These are phyloP conservation scores for Sander lucioperca DNA, from an alignment of 2,113 vertebrate genomes.

Conservation along the genomic window DNA sequence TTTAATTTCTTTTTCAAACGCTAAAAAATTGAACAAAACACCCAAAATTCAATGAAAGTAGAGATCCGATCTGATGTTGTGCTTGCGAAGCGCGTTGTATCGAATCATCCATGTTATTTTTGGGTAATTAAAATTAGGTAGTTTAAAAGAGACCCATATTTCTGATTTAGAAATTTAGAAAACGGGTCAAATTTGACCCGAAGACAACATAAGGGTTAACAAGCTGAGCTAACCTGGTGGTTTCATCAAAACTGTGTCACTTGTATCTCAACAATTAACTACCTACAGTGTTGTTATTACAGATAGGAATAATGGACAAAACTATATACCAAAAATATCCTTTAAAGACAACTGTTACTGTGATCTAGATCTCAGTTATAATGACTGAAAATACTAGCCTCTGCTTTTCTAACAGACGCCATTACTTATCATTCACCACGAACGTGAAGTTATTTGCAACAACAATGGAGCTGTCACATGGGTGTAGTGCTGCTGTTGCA, in stretches of 20 bases:
- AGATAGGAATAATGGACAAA: background rate
- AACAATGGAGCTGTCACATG: slow-evolving; percentile 57
- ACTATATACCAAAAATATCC: background rate
- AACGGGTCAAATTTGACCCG: too few relatives aligned
- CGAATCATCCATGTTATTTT: too few relatives aligned
- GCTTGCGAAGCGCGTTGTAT: too few relatives aligned
- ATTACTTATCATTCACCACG: slow-evolving; percentile 26
- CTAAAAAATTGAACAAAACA: too few relatives aligned
- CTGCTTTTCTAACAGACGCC: background rate
- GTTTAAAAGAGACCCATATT: too few relatives aligned
- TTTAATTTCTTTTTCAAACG: too few relatives aligned
- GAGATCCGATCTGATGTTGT: too few relatives aligned
- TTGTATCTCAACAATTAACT: background rate
- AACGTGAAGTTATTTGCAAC: slow-evolving; percentile 43
- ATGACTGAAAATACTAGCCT: background rate
- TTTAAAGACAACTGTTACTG: background rate
- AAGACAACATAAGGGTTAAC: background rate
- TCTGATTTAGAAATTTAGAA: too few relatives aligned
- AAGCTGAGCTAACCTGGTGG: background rate
- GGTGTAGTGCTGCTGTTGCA: slow-evolving; percentile 48
- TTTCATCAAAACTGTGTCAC: background rate
- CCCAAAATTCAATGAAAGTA: too few relatives aligned
- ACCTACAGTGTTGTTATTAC: too few relatives aligned
- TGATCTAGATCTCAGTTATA: background rate
- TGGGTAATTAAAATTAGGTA: too few relatives aligned